These are phyloP conservation scores for Aethina tumida DNA, from an alignment of 1,140 invertebrate genomes.

Conservation along the genomic window DNA sequence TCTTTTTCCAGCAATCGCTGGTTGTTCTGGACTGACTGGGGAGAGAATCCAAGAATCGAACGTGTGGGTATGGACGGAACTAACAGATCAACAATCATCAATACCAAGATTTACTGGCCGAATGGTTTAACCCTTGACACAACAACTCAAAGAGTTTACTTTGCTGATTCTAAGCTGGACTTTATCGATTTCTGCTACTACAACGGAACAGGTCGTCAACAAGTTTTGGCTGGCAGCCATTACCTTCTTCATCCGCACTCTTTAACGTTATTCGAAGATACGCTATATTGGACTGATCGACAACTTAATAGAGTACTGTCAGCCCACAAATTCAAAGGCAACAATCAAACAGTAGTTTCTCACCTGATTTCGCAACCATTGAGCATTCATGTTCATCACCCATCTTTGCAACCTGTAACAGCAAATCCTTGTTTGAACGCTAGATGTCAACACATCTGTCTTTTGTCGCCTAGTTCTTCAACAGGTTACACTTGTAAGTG, in stretches of 20 bases:
- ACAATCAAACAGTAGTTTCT: slow-evolving; percentile 86
- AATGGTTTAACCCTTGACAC: slow-evolving; percentile 94
- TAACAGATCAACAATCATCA: slow-evolving; percentile 77
- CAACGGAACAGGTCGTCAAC: slow-evolving; percentile 80
- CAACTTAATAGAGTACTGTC: slow-evolving; percentile 81
- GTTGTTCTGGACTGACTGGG: slow-evolving; percentile 98
- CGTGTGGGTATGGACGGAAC: slow-evolving; percentile 92
- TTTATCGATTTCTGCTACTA: slow-evolving; percentile 99
- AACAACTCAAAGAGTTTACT: slow-evolving; percentile 88
- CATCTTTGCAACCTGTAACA: slow-evolving; percentile 79
- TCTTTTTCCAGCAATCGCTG: slow-evolving; percentile 50
- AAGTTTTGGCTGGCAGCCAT: slow-evolving; percentile 78
- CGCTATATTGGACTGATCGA: slow-evolving; percentile 93
- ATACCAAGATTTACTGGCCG: slow-evolving; percentile 96
- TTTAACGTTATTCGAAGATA: slow-evolving; percentile 85
- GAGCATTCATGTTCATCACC: slow-evolving; percentile 90
- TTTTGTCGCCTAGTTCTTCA: slow-evolving; percentile 63
- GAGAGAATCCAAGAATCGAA: slow-evolving; percentile 93
- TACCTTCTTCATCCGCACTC: slow-evolving; percentile 94
- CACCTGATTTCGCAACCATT: slow-evolving; percentile 90
- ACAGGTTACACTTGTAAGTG: slow-evolving; percentile 84
- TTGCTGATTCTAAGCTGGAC: slow-evolving; percentile 95
- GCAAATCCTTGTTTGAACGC: slow-evolving; percentile 73
- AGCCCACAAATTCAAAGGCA: slow-evolving; percentile 79
- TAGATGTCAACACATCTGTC: slow-evolving; percentile 83